These are phyloP conservation scores for Rallus crepitans DNA, from an alignment of 2,797 vertebrate species.

Conservation along the genomic window DNA sequence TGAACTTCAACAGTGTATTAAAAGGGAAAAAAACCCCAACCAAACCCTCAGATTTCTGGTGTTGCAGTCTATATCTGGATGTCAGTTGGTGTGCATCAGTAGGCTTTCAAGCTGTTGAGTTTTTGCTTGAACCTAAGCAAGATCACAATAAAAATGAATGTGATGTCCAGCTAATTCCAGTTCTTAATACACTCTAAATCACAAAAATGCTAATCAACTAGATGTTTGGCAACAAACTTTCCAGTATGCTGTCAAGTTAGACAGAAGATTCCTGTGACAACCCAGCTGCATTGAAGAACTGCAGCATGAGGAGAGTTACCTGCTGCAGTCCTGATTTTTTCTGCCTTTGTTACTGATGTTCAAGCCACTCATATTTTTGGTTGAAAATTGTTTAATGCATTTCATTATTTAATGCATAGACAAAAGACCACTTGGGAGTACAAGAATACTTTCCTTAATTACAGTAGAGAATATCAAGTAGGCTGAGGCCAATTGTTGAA, in stretches of 20 bases:
- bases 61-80: neutral
- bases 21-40: neutral
- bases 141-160: neutral
- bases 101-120: neutral
- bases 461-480: conserved; percentile 4
- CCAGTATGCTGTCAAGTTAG: neutral
- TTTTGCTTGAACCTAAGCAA: neutral
- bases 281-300: neutral
- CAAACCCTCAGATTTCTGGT: neutral
- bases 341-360: neutral
- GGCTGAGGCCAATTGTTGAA: neutral
- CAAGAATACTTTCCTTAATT: conserved; percentile 19
- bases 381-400: conserved; percentile 8
- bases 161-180: neutral
- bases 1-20: neutral
- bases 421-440: neutral
- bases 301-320: neutral
- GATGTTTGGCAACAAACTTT: neutral
- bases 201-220: neutral
- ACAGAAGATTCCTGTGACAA: neutral
- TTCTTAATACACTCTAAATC: neutral
- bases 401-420: neutral
- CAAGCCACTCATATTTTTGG: neutral
- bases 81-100: neutral
- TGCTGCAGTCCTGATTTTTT: neutral